These are phyloP conservation scores for Magallana ariakensis DNA, from an alignment of 1,140 invertebrate genomes.

Conservation along the genomic window DNA sequence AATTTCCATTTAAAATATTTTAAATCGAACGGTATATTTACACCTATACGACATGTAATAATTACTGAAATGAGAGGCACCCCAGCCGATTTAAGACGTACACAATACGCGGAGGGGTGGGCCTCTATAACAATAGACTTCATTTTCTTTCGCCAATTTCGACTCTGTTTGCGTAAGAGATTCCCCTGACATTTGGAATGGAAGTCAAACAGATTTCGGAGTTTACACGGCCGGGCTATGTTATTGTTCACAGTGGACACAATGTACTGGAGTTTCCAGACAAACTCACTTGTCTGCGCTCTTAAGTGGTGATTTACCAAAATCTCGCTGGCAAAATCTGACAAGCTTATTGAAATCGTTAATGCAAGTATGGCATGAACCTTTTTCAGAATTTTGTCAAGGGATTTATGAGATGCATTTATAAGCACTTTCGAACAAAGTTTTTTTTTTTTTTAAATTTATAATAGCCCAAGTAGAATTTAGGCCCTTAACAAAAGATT, in stretches of 20 bases:
- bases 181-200: not conserved
- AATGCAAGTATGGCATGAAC: not conserved
- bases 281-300: not conserved
- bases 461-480: not conserved
- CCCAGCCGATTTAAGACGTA: not conserved
- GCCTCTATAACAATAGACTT: not conserved
- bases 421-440: too few species aligned
- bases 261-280: not conserved
- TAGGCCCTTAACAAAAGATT: not conserved
- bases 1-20: slow-evolving; percentile 14
- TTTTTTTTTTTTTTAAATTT: not conserved
- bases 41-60: not conserved
- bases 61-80: not conserved
- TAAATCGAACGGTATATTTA: slow-evolving; percentile 1
- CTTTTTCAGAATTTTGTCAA: slow-evolving; percentile 4
- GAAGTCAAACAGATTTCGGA: slow-evolving; percentile 16
- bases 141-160: slow-evolving; percentile 7
- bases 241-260: not conserved
- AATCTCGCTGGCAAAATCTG: slow-evolving; percentile 6
- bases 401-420: not conserved
- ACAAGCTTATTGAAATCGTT: slow-evolving; percentile 8
- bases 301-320: not conserved
- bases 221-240: not conserved
- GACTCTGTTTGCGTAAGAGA: not conserved
- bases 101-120: not conserved